Percentiles rank a stretch among this genome's conserved stretches.
Conservation (phyloP, 2,113 vertebrate species). For the Aviceda subcristata region DNA sequence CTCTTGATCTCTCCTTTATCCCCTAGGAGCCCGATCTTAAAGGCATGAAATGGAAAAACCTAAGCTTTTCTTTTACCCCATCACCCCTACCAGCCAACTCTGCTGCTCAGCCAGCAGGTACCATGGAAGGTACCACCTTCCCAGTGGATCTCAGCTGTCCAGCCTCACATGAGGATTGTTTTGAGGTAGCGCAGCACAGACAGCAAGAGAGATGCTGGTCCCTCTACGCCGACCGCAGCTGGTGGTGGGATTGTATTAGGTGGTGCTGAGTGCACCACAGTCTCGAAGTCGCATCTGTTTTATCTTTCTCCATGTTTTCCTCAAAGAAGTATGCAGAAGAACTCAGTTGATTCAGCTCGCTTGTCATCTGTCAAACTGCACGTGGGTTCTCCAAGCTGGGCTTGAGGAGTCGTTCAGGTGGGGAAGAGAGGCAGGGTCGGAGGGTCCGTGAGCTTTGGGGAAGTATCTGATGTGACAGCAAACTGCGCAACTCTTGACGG, state of each 20-base stretch:
- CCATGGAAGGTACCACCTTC: neutral
- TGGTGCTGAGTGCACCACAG: neutral
- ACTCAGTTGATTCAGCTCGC: neutral
- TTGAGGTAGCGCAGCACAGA: neutral
- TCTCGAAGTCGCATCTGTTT: neutral
- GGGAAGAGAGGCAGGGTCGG: neutral
- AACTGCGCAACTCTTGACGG: neutral
- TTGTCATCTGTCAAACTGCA: neutral
- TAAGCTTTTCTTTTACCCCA: neutral
- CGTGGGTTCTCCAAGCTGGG: neutral
- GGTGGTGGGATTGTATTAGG: neutral
- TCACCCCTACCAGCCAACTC: neutral
- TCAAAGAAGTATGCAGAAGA: neutral
- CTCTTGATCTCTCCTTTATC: neutral
- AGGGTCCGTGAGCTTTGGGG: neutral
- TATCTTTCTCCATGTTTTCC: neutral
- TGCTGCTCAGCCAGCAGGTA: neutral
- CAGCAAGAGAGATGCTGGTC: neutral
- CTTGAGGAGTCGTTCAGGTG: neutral
- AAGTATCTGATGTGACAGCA: neutral
- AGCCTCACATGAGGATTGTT: neutral
- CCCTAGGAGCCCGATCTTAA: neutral
- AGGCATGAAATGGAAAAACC: neutral
- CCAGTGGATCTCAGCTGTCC: neutral
- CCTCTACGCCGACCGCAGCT: neutral